Evolutionary conservation across 64 coral and sea anemone genomes (phyloP), one percentile per base, ranked within the genome.

Genomic region (Stichodactyla mertensii): DNA sequence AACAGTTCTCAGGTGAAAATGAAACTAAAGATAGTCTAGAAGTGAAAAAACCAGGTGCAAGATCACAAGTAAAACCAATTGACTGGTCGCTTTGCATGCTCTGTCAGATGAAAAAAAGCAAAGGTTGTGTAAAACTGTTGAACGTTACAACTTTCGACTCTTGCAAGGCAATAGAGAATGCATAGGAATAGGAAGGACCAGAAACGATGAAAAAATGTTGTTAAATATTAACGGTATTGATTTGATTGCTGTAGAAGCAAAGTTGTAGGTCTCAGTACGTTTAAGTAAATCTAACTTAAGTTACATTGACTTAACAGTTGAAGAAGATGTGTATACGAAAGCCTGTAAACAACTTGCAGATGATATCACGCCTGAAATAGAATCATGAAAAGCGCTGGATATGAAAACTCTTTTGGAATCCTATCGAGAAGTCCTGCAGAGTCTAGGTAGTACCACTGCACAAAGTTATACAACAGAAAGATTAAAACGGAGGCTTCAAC

Each of bases 181-280:
- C 83, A n/a, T n/a, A n/a, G n/a, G n/a, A n/a, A n/a, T n/a, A 18
- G 89, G 51, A 52, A 6, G 1, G 10, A 5, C 24, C 2, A 52
- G 55, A 86, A 18, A 91, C 51, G 78, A 95, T 88, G 82, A 51
- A 16, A 91, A 53, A 55, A 82, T 91, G 27, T 14, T 57, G 64
- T 10, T 77, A 77, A 54, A 52, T 60, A 70, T 51, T 86, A 64
- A 31, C 36, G 18, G 57, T 55, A 28, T 86, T 6, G 23, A 22
- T 86, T 66, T 86, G 61, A 20, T 60, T 86, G 52, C 64, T 86
- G 52, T 86, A 60, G 59, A 55, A 86, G 85, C 14, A 86, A 45
- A 45, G 36, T 45, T 45, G 56, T 58, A 58, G 56, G 56, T 58
- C 56, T 58, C 56, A 58, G 56, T 58, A 86, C 60, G 84, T 61